These are phyloP conservation scores for Steatornis caripensis DNA, from an alignment of 2,113 vertebrate genomes.

Conservation along the genomic window DNA sequence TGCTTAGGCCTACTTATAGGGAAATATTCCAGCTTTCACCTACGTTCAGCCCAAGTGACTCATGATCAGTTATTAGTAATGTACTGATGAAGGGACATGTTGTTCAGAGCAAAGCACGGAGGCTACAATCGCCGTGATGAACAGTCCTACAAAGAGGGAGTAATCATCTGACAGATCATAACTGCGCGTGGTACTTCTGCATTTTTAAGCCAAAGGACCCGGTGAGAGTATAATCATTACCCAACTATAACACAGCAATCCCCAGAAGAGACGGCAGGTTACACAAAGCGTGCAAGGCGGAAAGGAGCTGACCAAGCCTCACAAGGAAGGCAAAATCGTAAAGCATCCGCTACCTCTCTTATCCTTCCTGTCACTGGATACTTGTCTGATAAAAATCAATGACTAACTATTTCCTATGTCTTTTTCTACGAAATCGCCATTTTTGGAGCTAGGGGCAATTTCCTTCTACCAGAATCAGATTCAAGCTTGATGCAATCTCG, in stretches of 20 bases:
- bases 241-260: not conserved
- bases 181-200: accelerated
- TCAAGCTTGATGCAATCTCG: not conserved
- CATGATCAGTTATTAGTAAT: not conserved
- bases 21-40: slow-evolving; percentile 36
- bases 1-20: not conserved
- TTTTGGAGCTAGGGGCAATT: not conserved
- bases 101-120: not conserved
- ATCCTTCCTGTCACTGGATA: not conserved
- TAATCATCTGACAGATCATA: not conserved
- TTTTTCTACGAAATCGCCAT: slow-evolving; percentile 28
- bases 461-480: slow-evolving; percentile 1
- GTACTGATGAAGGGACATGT: not conserved
- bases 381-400: slow-evolving; percentile 14
- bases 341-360: not conserved
- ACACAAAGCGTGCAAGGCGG: not conserved
- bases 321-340: not conserved
- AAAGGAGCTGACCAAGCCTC: not conserved
- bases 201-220: not conserved
- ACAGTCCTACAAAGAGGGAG: not conserved
- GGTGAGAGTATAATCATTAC: not conserved
- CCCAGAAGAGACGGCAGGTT: not conserved
- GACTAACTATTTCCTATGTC: slow-evolving; percentile 5
- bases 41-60: not conserved
- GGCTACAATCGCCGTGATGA: not conserved